Evolutionary conservation across 2,797 vertebrate species (phyloP), one percentile per base, ranked within the genome.

Genomic region (Sardinella longiceps): DNA sequence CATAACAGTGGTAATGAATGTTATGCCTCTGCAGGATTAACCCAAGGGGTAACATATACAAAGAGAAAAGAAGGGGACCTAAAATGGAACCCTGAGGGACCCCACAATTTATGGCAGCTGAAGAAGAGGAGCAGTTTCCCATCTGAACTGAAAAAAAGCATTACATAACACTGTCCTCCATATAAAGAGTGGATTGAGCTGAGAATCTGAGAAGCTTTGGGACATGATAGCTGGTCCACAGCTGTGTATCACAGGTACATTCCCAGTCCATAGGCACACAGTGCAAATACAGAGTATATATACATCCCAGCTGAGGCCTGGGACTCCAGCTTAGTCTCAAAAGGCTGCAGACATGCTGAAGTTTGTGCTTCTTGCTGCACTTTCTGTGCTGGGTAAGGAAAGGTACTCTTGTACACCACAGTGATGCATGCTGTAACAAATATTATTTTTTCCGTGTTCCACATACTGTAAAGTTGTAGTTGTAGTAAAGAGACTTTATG

Each of bases 271-370:
- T 77, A 43, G 70, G 70, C 20, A 20, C 70, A 74, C 30, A 23
- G 37, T 39, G 20, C 37, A 77, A 15, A 37, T 14, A n/a, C 37
- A 77, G 33, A 15, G 37, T 77, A 77, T 77, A 23, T 43, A 77
- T 77, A 77, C 37, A 43, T 43, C 43, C 6, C 18, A 5, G 18
- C 33, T 5, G 7, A 33, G 23, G 18, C 5, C 70, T 20, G 33
- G 10, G 20, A 10, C 18, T 7, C 9, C 20, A 77, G 33, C 18
- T 77, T 43, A 77, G 70, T 43, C 70, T 77, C 70, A 77, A 5
- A 18, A 39, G 70, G 33, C 70, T 43, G 37, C 37, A 43, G 37
- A 77, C 33, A 77, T 77, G 70, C 33, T 77, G 70, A 77, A 77
- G 70, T 43, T 77, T 23, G 70, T 77, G 37, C 70, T 77, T 77